A percentile compares a stretch with the other conserved stretches of the same genome.
Conservation (phyloP, 1,140 invertebrate genomes). For the Ostrea edulis region DNA sequence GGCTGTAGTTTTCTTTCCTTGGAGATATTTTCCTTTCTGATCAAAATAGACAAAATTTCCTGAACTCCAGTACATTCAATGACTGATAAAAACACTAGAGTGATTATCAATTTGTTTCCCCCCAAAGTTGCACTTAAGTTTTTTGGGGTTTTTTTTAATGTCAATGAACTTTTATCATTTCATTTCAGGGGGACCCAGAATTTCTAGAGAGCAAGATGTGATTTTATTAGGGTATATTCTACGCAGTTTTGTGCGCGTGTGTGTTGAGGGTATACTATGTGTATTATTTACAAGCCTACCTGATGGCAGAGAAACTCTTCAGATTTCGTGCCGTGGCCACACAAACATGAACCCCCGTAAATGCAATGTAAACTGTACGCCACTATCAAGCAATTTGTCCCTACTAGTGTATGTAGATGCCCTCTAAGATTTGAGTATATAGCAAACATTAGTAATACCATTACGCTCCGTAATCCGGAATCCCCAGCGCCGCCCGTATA, state of each 20-base stretch:
- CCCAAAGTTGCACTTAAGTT: not conserved
- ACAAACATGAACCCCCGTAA: not conserved
- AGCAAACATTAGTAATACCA: not conserved
- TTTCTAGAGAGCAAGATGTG: not conserved
- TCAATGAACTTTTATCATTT: not conserved
- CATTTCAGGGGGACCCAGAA: not conserved
- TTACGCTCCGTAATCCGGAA: not conserved
- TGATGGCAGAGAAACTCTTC: not conserved
- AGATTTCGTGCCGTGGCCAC: conserved; percentile 15
- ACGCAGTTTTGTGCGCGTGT: no score
- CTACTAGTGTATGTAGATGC: not conserved
- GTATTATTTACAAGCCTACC: not conserved
- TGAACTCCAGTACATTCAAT: not conserved
- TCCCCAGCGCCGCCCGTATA: not conserved
- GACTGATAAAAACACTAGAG: not conserved
- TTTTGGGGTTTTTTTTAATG: no score
- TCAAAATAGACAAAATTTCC: not conserved
- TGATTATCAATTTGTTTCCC: not conserved
- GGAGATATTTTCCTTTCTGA: not conserved
- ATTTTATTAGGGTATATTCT: no score
- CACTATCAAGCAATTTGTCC: not conserved
- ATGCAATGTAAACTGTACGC: not conserved
- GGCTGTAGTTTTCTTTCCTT: conserved; percentile 4
- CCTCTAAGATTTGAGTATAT: not conserved
- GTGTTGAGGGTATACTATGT: not conserved